Percentiles rank a stretch among this genome's conserved stretches.
Conservation (phyloP, 2,888 invertebrate genomes). For the Ennomos quercinarius region DNA sequence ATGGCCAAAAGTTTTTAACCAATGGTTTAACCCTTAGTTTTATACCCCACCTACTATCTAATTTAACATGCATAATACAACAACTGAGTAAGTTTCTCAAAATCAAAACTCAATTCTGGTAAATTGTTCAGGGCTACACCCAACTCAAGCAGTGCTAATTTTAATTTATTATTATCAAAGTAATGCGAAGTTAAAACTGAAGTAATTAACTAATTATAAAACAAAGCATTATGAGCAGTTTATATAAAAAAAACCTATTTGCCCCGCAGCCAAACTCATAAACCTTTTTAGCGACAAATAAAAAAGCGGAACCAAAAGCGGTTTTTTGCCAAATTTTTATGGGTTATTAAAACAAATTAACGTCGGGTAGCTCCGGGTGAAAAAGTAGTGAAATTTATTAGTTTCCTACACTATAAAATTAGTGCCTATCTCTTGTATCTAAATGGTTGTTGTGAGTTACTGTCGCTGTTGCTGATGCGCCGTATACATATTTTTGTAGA, state of each 20-base stretch:
- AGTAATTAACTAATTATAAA: too few relatives aligned
- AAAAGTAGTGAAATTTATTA: slow-evolving; percentile 74
- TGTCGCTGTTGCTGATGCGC: slow-evolving; percentile 50
- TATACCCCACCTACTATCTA: too few relatives aligned
- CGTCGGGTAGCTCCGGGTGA: slow-evolving; percentile 42
- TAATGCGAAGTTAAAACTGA: too few relatives aligned
- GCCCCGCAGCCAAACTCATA: slow-evolving; percentile 47
- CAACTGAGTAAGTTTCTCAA: too few relatives aligned
- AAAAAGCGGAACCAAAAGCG: slow-evolving; percentile 65
- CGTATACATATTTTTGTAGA: slow-evolving; percentile 58
- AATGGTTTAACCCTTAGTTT: too few relatives aligned
- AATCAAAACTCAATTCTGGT: too few relatives aligned
- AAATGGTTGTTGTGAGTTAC: slow-evolving; percentile 65
- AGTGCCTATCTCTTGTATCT: slow-evolving; percentile 71
- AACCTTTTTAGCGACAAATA: slow-evolving; percentile 65
- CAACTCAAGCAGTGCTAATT: too few relatives aligned
- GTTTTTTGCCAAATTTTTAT: slow-evolving; percentile 74
- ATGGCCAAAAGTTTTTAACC: too few relatives aligned
- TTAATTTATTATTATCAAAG: too few relatives aligned
- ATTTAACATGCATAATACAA: too few relatives aligned
- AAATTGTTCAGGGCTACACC: too few relatives aligned
- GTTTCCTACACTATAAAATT: slow-evolving; percentile 79
- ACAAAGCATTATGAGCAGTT: too few relatives aligned
- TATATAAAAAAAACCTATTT: slow-evolving; percentile 19
- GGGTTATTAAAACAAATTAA: slow-evolving; percentile 82